phyloP scores from a whole-genome alignment of 2,113 vertebrate genomes.

The Bolborhynchus lineola region DNA sequence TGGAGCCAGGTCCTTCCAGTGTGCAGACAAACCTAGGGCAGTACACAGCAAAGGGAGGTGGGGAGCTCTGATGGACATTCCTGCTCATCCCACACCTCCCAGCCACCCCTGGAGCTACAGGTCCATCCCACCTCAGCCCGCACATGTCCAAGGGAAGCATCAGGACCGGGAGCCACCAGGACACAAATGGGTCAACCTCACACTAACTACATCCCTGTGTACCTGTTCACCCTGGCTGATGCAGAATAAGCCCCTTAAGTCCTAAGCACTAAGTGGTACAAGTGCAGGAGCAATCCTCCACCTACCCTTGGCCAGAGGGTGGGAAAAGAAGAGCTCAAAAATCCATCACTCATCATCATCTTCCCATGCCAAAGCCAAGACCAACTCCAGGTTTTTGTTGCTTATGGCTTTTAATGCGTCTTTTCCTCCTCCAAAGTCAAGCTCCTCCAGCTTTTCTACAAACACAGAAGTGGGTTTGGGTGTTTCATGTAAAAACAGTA shows the following conservation, averaged over 20 bases:
- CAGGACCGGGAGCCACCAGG: background rate
- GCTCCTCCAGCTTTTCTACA: background rate
- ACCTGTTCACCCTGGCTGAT: background rate
- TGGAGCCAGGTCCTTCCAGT: background rate
- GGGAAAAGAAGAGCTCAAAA: background rate
- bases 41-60: background rate
- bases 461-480: background rate
- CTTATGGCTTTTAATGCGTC: background rate
- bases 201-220: accelerated
- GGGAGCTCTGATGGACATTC: background rate
- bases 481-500: background rate
- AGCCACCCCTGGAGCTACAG: background rate
- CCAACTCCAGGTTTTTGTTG: background rate
- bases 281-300: background rate
- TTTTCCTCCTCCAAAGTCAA: background rate
- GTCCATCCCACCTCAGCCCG: accelerated
- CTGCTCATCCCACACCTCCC: background rate
- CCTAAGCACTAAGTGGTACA: background rate
- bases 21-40: background rate
- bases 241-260: background rate
- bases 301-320: background rate
- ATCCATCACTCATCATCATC: background rate
- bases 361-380: background rate
- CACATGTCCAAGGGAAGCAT: accelerated
- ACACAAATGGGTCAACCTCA: background rate